Base-by-base conservation (phyloP, 2,888 invertebrate species). In the Epistrophe eligans region DNA sequence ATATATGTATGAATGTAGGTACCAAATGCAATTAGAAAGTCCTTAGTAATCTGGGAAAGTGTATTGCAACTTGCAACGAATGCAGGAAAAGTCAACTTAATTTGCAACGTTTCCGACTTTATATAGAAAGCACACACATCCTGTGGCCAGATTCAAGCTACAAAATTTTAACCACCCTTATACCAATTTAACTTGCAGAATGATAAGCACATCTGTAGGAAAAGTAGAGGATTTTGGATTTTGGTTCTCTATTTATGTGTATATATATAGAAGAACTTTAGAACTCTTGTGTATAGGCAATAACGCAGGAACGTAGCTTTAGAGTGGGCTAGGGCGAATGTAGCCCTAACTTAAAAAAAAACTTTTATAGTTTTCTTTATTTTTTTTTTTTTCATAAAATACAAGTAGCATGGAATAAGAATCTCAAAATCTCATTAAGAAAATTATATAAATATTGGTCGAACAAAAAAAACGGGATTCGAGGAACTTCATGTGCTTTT, bases 11-110 rank as follows among this genome's bases (percentile, higher is more conserved):
- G n/a, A n/a, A n/a, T 7, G 45, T 48, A 17, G 17, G 28, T 52
- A 40, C 43, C 11, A 32, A 85, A 74, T 70, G 81, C 70, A 81
- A 73, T 81, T 85, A 77, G 85, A 81, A 77, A 81, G 67, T 77
- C 60, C 35, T 84, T 77, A 84, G 77, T 67, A 66, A 24, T 70
- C 19, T 55, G 28, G 50, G 7, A 40, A 45, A 24, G 8, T 11
- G 52, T 62, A 71, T 17, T 55, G 52, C 48, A 48, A 76, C n/a
- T 38, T 43, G 62, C 60, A 66, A 60, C n/a, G 35, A 57, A 77
- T 52, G 57, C 58, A 24, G 67, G 67, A 73, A 73, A 52, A 81
- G 67, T 77, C 81, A 85, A 77, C 81, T 81, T 73, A 81, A 85
- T 85, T 85, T 77, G 77, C 55, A 81, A 57, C 55, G 67, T 62